phyloP scores from a whole-genome alignment of 2,113 vertebrate species.

The Oxyruncus cristatus region DNA sequence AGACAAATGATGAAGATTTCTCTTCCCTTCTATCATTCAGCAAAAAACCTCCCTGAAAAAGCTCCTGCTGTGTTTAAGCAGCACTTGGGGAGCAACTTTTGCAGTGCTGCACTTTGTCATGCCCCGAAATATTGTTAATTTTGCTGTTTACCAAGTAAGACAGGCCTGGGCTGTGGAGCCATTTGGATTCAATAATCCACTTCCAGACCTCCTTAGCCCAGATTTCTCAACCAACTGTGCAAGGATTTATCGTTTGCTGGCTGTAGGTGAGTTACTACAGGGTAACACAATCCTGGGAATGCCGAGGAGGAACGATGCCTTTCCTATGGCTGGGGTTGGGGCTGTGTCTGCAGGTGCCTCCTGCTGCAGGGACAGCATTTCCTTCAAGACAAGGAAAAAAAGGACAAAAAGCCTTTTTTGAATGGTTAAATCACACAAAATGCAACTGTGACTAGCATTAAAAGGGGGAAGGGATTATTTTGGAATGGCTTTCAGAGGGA shows the following conservation, averaged over 20 bases:
- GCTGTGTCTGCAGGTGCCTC: neutral
- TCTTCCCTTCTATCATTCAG: neutral
- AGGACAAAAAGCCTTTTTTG: neutral
- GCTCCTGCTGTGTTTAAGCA: neutral
- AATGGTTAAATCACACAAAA: neutral
- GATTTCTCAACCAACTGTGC: neutral
- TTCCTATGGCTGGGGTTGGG: neutral
- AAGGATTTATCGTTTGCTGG: constrained; percentile 13
- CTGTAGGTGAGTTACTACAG: neutral
- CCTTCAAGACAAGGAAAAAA: neutral
- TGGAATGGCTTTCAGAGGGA: neutral
- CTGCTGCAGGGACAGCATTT: neutral
- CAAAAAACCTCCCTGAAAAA: neutral
- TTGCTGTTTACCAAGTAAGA: neutral
- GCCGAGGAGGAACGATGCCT: neutral
- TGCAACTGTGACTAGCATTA: neutral
- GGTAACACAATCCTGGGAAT: neutral
- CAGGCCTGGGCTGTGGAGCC: neutral
- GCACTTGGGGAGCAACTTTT: neutral
- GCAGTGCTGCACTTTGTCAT: neutral
- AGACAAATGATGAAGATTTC: neutral
- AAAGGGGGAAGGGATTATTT: neutral
- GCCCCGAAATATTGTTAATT: neutral
- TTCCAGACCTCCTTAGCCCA: neutral
- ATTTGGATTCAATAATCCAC: constrained; percentile 51